Evolutionary conservation across 2,113 vertebrate genomes (phyloP).

Genomic region (Heteronetta atricapilla): DNA sequence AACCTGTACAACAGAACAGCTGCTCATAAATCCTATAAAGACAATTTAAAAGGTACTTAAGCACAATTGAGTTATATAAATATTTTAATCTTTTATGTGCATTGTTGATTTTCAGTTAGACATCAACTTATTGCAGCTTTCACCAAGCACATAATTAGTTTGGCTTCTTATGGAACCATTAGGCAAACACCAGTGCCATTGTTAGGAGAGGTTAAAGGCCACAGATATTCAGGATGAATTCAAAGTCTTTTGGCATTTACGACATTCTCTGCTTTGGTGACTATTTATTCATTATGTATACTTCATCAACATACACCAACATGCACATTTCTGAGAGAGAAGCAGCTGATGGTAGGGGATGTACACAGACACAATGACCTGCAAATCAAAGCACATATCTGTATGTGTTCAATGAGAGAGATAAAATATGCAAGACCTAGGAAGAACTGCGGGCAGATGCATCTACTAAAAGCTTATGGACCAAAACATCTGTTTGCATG

Average conservation of each 20-base stretch:
- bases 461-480: neutral
- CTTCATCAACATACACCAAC: neutral
- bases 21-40: constrained; percentile 39
- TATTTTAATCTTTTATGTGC: constrained; percentile 60
- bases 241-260: neutral
- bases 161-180: neutral
- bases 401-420: neutral
- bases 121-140: constrained; percentile 6
- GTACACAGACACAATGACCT: neutral
- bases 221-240: constrained; percentile 6
- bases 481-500: neutral
- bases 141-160: constrained; percentile 11
- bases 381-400: neutral
- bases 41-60: constrained; percentile 64
- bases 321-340: neutral
- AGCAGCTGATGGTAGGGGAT: neutral
- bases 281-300: neutral
- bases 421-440: neutral
- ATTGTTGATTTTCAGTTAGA: constrained; percentile 28
- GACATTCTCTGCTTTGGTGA: neutral
- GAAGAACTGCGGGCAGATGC: neutral
- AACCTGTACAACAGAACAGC: neutral
- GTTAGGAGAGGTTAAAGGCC: neutral
- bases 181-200: constrained; percentile 9
- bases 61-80: constrained; percentile 49